Evolutionary conservation across 2,888 invertebrate genomes (phyloP).

Genomic region (Thecocarcelia acutangulata): DNA sequence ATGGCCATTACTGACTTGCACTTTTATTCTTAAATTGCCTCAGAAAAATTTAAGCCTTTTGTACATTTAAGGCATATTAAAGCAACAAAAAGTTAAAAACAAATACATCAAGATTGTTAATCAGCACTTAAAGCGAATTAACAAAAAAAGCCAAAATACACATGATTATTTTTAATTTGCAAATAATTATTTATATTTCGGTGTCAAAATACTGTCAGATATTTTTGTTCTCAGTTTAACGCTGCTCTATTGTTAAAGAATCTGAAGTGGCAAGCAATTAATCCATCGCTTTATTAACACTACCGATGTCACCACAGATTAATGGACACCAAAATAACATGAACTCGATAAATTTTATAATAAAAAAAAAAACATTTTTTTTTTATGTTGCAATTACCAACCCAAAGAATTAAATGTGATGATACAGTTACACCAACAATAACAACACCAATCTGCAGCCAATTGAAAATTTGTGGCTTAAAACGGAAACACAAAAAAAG

Average conservation of each 20-base stretch:
- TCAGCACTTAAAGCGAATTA: neutral
- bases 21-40: neutral
- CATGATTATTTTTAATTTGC: neutral
- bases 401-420: constrained; percentile 51
- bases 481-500: constrained; percentile 3
- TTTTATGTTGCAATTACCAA: constrained; percentile 46
- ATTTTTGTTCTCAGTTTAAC: constrained; percentile 17
- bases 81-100: constrained; percentile 2
- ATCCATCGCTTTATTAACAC: constrained; percentile 55
- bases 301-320: constrained; percentile 49
- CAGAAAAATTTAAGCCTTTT: neutral
- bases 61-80: neutral
- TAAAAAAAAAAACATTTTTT: constrained; percentile 12
- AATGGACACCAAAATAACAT: constrained; percentile 51
- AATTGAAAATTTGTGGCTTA: constrained; percentile 30
- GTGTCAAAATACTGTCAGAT: constrained; percentile 43
- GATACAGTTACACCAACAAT: constrained; percentile 39
- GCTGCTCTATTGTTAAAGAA: constrained; percentile 13
- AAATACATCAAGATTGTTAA: constrained; percentile 14
- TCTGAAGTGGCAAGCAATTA: constrained; percentile 55
- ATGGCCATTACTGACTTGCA: too few species aligned
- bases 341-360: neutral
- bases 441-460: constrained; percentile 26
- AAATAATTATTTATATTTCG: constrained; percentile 39
- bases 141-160: neutral